phyloP scores from a whole-genome alignment of 2,888 invertebrate species.

The Drosophila peninsularis region DNA sequence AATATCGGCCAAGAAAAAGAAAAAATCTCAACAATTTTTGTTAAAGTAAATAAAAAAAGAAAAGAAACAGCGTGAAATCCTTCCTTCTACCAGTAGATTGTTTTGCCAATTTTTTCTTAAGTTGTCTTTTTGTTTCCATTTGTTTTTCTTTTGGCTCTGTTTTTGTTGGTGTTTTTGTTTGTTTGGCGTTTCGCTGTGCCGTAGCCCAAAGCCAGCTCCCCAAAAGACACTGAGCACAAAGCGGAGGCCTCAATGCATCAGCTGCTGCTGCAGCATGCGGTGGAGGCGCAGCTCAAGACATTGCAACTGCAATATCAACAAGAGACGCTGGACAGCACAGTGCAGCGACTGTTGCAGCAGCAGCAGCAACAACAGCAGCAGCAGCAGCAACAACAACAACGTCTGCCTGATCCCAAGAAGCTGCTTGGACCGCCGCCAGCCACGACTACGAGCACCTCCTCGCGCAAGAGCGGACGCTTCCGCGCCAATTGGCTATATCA shows the following conservation, averaged over 20 bases:
- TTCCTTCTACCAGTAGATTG: conserved; percentile 78
- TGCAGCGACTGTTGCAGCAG: conserved; percentile 72
- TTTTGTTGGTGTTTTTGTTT: conserved; percentile 36
- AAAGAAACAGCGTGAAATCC: conserved; percentile 71
- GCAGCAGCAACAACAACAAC: conserved; percentile 33
- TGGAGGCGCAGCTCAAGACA: conserved; percentile 77
- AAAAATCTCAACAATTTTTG: conserved; percentile 85
- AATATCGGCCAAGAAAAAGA: conserved; percentile 85
- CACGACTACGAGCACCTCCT: background rate
- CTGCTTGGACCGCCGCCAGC: conserved; percentile 34
- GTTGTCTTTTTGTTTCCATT: conserved; percentile 71
- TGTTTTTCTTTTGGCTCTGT: conserved; percentile 38
- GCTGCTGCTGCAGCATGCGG: conserved; percentile 78
- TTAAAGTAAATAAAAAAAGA: conserved; percentile 22
- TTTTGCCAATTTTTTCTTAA: conserved; percentile 77
- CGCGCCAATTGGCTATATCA: conserved; percentile 88
- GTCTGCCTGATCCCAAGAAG: conserved; percentile 70
- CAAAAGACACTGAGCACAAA: conserved; percentile 54
- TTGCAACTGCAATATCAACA: conserved; percentile 79
- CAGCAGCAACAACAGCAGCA: conserved; percentile 81
- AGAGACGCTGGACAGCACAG: conserved; percentile 66
- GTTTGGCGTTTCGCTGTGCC: conserved; percentile 15
- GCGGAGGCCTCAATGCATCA: conserved; percentile 63
- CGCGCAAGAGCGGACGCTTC: conserved; percentile 88
- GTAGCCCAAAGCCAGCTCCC: conserved; percentile 42